phyloP scores from a whole-genome alignment of 1,140 invertebrate species.

The Fopius arisanus region DNA sequence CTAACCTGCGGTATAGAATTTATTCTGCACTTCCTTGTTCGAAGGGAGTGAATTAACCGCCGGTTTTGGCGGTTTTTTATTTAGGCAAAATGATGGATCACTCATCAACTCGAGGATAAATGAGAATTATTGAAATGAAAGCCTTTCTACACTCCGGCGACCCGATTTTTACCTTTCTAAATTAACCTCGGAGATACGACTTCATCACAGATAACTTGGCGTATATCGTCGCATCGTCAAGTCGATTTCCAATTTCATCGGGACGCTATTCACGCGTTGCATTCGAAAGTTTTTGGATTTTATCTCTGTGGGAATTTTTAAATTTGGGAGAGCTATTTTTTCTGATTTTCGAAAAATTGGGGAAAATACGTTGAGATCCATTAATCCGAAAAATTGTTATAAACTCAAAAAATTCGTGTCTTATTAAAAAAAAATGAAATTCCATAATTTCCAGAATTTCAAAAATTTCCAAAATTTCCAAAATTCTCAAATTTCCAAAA shows the following conservation, averaged over 20 bases:
- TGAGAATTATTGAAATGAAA: constrained; percentile 23
- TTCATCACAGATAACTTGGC: constrained; percentile 2
- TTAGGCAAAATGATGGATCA: constrained; percentile 9
- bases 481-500: no score
- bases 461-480: no score
- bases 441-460: no score
- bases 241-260: constrained; percentile 34
- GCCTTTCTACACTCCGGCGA: constrained; percentile 29
- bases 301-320: background rate
- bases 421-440: no score
- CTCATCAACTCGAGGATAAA: constrained; percentile 8
- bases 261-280: constrained; percentile 10
- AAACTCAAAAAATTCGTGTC: no score
- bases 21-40: background rate
- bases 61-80: no score
- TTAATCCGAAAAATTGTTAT: no score
- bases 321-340: no score
- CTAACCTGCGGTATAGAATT: background rate
- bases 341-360: no score
- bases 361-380: no score
- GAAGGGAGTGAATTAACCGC: no score
- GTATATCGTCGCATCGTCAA: constrained; percentile 24
- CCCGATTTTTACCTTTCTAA: constrained; percentile 51
- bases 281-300: constrained; percentile 12
- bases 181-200: constrained; percentile 33